Conservation (phyloP, 2,888 invertebrate genomes). For the Phalangium opilio region DNA sequence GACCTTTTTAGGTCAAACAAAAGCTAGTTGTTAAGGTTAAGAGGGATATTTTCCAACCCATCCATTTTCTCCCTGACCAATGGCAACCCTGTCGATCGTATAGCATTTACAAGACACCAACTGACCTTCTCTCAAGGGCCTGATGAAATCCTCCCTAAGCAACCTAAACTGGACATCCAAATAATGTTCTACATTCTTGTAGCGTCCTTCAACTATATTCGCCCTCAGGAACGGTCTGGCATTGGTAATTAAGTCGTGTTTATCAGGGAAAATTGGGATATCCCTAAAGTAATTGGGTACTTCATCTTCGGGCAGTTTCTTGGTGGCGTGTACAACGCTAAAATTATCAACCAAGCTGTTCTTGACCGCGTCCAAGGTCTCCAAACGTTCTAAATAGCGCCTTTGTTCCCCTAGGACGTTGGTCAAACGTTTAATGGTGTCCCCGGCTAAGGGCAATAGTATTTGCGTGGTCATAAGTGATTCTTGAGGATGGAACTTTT, state of each 20-base stretch:
- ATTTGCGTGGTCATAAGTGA: too few relatives aligned
- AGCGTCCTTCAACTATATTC: constrained; percentile 46
- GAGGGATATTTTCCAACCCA: constrained; percentile 29
- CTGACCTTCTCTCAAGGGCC: constrained; percentile 44
- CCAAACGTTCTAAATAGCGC: too few relatives aligned
- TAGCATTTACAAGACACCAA: constrained; percentile 18
- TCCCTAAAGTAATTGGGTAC: constrained; percentile 26
- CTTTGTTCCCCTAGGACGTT: too few relatives aligned
- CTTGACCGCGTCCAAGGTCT: too few relatives aligned
- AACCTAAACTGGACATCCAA: constrained; percentile 59
- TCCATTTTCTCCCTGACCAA: constrained; percentile 34
- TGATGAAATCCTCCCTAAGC: constrained; percentile 59
- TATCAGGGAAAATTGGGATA: constrained; percentile 28
- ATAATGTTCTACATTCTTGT: constrained; percentile 50
- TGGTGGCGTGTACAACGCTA: too few relatives aligned
- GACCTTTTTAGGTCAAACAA: too few relatives aligned
- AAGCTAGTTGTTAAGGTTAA: too few relatives aligned
- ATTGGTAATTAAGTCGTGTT: constrained; percentile 26
- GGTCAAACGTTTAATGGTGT: too few relatives aligned
- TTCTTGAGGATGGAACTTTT: too few relatives aligned
- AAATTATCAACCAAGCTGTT: too few relatives aligned
- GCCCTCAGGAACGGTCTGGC: constrained; percentile 39
- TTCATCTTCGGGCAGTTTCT: too few relatives aligned
- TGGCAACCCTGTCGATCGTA: constrained; percentile 35
- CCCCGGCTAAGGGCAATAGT: too few relatives aligned